A percentile compares a stretch with the other conserved stretches of the same genome.
These are phyloP conservation scores for Aplysina aerophoba DNA, from an alignment of 37 sponge, comb jelly and placozoan genomes.

Conservation along the genomic window DNA sequence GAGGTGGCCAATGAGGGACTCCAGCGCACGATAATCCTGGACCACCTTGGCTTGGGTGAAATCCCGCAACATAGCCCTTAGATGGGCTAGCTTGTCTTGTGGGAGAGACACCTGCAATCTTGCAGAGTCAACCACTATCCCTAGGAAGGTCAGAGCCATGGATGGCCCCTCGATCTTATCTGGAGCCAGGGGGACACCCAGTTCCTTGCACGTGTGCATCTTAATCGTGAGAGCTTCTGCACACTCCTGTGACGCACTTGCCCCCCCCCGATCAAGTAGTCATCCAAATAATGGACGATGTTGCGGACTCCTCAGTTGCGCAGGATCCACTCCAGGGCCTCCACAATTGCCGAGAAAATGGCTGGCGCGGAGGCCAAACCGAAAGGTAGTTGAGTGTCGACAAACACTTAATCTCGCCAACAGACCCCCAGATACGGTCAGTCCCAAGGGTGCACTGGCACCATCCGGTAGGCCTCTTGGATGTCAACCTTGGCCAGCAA, in stretches of 20 bases:
- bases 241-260: no score
- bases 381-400: neutral
- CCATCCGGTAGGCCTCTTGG: neutral
- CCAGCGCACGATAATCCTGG: neutral
- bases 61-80: neutral
- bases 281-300: neutral
- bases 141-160: no score
- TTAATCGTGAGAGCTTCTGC: no score
- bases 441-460: constrained; percentile 1
- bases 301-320: neutral
- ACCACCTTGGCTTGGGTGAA: neutral
- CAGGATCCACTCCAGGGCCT: constrained; percentile 17
- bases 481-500: neutral
- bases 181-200: no score
- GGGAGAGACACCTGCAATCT: neutral
- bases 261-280: no score
- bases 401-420: constrained; percentile 4
- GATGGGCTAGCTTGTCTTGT: neutral
- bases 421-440: neutral
- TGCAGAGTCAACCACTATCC: neutral
- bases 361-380: neutral
- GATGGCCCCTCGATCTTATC: no score
- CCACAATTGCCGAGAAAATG: neutral
- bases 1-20: constrained; percentile 22
- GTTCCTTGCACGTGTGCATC: no score